Base-by-base conservation (phyloP, 1,140 invertebrate species). In the Chrysomallon squamiferum region DNA sequence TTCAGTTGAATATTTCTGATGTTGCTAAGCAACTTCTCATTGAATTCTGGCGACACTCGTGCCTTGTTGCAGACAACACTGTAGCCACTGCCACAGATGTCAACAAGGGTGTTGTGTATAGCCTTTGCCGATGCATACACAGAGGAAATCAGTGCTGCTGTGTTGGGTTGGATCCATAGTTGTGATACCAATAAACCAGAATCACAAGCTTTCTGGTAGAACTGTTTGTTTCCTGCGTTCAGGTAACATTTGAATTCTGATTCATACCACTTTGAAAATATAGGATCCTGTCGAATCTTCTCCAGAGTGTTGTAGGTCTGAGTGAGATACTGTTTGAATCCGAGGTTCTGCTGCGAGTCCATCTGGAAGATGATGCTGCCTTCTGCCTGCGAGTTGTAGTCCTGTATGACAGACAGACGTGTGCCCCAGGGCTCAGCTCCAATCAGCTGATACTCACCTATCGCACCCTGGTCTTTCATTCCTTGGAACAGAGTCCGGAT, bases 191-290 rank as follows among this genome's bases (percentile, higher is more conserved):
- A 63, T 27, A 13, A 15, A 6, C 33, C 43, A 35, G 43, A 62
- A 22, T 22, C 33, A 50, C 81, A 81, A 5, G 64, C 52, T 2
- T 29, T 65, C 15, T 49, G 50, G 41, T 80, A 81, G 15, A 50
- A 41, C 2, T 73, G 69, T 20, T 60, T 47, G 29, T 65, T 70
- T n/a, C 50, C 50, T 9, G 73, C 69, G 58, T 73, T 65, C 5
- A 84, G 47, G 45, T 77, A 80, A 65, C 82, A 84, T 30, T 74
- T 62, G 43, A 66, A 69, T 1, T 73, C 63, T 29, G 66, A 41
- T 65, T 84, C 69, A 59, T 80, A 84, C 78, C 75, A 78, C 50
- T 79, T 73, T 0, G 61, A 65, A 52, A 82, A 74, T 35, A 71
- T 69, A 15, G 61, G 33, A 30, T 70, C 52, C 0, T 22, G 43